Conservation (phyloP, 2,113 vertebrate species). For the Neomonachus schauinslandi region DNA sequence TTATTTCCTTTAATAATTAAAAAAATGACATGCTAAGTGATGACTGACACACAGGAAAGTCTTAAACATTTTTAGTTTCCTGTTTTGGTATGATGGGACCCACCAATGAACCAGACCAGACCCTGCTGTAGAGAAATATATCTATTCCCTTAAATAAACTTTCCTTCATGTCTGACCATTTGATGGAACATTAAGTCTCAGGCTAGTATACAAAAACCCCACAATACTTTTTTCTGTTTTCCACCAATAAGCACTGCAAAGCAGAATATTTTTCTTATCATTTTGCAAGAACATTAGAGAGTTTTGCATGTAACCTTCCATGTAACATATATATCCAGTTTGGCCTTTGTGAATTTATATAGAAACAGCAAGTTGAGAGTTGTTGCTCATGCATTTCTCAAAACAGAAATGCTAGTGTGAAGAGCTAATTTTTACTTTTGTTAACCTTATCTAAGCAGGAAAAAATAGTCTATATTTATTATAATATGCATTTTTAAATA, state of each 20-base stretch:
- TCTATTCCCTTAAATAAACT: neutral
- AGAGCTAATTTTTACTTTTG: neutral
- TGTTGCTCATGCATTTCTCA: neutral
- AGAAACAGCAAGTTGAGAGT: neutral
- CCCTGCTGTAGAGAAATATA: neutral
- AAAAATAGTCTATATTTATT: neutral
- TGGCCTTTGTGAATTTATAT: neutral
- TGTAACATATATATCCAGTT: neutral
- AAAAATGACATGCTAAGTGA: neutral
- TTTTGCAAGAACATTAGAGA: neutral
- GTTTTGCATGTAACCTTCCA: neutral
- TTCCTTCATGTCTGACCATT: neutral
- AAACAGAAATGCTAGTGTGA: neutral
- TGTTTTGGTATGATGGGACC: neutral
- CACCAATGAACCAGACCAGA: fast-evolving
- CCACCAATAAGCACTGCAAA: neutral
- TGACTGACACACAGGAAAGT: neutral
- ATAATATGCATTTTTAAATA: neutral
- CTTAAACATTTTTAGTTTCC: neutral
- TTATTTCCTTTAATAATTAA: neutral
- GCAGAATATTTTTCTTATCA: neutral
- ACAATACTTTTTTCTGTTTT: neutral
- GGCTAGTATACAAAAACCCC: neutral
- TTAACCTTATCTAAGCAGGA: neutral
- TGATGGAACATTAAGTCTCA: neutral